phyloP scores from a whole-genome alignment of 2,113 vertebrate species.

The Scophthalmus maximus region DNA sequence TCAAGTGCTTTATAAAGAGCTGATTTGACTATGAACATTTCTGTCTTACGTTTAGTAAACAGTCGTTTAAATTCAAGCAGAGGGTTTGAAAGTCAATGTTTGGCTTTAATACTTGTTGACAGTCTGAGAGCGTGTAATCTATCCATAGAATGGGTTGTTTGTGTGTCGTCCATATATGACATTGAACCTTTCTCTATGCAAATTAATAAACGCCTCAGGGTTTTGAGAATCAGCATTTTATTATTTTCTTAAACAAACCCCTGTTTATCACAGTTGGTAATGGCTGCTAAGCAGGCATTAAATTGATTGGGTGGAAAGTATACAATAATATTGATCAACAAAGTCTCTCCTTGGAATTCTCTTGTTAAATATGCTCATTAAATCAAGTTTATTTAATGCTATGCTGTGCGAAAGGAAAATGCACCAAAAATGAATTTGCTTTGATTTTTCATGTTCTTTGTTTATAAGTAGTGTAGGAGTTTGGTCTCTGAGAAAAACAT shows the following conservation, averaged over 20 bases:
- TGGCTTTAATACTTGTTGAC: conserved; percentile 55
- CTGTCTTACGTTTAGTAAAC: neutral
- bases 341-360: conserved; percentile 67
- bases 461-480: conserved; percentile 1
- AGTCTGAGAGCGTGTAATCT: conserved; percentile 32
- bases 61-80: conserved; percentile 36
- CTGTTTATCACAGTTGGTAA: conserved; percentile 80
- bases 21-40: conserved; percentile 34
- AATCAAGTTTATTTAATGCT: conserved; percentile 77
- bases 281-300: conserved; percentile 79
- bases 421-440: conserved; percentile 17
- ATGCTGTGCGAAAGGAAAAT: conserved; percentile 37
- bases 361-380: conserved; percentile 82
- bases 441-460: conserved; percentile 33
- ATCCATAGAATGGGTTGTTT: conserved; percentile 48
- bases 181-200: conserved; percentile 36
- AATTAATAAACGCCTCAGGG: conserved; percentile 76
- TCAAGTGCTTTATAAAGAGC: conserved; percentile 7
- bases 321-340: conserved; percentile 82
- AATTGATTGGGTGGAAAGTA: conserved; percentile 80
- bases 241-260: conserved; percentile 76
- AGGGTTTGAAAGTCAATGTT: conserved; percentile 48
- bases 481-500: neutral
- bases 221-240: conserved; percentile 72
- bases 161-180: conserved; percentile 33